Conservation (phyloP, 2,888 invertebrate species). For the Asteroscopus sphinx region DNA sequence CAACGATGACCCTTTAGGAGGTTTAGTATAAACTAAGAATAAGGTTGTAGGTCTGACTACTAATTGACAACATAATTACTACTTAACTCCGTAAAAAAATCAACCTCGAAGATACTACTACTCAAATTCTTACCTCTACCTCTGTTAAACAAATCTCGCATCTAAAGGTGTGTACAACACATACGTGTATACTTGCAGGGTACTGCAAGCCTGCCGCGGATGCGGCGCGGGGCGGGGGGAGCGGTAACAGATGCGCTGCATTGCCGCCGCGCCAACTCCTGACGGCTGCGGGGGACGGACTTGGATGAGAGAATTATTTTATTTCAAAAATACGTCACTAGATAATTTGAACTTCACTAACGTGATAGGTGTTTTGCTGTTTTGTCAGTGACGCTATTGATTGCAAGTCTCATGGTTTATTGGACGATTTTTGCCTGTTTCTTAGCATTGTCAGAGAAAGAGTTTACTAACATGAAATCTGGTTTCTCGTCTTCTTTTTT, state of each 20-base stretch:
- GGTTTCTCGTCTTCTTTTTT: too few relatives aligned
- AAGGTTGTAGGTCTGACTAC: too few relatives aligned
- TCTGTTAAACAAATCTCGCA: conserved; percentile 34
- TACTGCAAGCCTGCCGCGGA: conserved; percentile 47
- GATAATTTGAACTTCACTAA: neutral
- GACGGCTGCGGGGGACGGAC: conserved; percentile 68
- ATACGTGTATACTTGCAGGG: conserved; percentile 51
- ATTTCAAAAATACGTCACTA: neutral
- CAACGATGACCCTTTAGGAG: too few relatives aligned
- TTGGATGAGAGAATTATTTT: conserved; percentile 34
- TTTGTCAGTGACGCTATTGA: too few relatives aligned
- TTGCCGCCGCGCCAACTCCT: conserved; percentile 82
- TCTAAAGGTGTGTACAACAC: conserved; percentile 49
- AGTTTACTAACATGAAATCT: too few relatives aligned
- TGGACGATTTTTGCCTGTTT: too few relatives aligned
- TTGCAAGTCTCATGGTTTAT: too few relatives aligned
- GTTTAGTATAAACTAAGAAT: too few relatives aligned
- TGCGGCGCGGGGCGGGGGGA: conserved; percentile 61
- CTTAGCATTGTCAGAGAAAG: too few relatives aligned
- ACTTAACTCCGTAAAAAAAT: neutral
- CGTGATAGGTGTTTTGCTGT: too few relatives aligned
- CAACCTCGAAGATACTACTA: neutral
- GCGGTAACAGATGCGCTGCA: conserved; percentile 89
- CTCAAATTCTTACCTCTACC: conserved; percentile 4
- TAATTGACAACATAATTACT: neutral